Evolutionary conservation across 2,888 invertebrate species (phyloP), one percentile per base, ranked within the genome.

Genomic region (Glyphotaelius pellucidus): DNA sequence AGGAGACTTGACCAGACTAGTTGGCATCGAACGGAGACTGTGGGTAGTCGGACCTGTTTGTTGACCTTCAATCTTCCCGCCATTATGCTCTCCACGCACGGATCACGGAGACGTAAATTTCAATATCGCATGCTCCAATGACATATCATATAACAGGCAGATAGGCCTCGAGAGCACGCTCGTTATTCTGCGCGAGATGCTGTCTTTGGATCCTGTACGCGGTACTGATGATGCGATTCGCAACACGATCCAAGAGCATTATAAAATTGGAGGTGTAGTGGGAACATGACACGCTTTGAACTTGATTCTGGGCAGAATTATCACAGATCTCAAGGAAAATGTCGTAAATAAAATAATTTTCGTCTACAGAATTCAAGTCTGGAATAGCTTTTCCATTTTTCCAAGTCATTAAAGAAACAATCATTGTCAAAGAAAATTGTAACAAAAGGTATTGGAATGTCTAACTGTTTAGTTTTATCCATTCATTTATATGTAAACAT

Each of bases 1-100:
- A 67, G 25, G 67, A 67, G 25, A n/a, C 67, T 67, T 9, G 67
- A 80, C 91, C 91, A 91, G 91, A 91, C 91, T 91, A 52, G 80
- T 86, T 86, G 91, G 91, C 91, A 91, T 83, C 88, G 88, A 89
- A 67, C 80, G 32, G 47, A 79, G 38, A 79, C 88, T 79, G 89
- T 90, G 91, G 84, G 89, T 52, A 85, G 80, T 35, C 42, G 86
- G 91, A 92, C 92, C 92, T 47, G 92, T 92, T 92, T 89, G n/a
- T 84, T 92, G 92, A 90, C 92, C 92, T 92, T 91, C 92, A 85
- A 81, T 52, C 89, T 84, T 86, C 79, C 32, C 86, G 90, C 30
- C 88, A 89, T 79, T 89, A 89, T 79, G 80, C 79, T 81, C 88
- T 88, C 87, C 52, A 87, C 86, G 88, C 67, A 90, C 88, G 80